Evolutionary conservation across 2,113 vertebrate genomes (phyloP).

Genomic region (Podarcis muralis): DNA sequence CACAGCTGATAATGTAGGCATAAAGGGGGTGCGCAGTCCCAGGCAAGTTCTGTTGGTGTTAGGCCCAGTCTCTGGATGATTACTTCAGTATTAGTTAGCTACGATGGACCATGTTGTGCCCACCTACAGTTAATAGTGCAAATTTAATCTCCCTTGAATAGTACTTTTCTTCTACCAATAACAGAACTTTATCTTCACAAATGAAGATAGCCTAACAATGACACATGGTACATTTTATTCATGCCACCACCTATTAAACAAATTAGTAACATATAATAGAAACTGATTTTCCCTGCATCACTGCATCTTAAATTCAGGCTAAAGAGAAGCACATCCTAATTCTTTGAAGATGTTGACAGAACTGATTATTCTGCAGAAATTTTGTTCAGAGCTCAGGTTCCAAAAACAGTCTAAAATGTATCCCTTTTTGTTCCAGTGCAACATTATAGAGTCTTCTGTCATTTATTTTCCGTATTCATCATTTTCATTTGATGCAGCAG

Average conservation of each 20-base stretch:
- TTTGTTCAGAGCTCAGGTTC: conserved; percentile 53
- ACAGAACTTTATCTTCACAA: conserved; percentile 56
- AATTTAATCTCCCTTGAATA: conserved; percentile 55
- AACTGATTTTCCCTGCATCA: conserved; percentile 54
- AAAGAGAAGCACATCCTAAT: conserved; percentile 46
- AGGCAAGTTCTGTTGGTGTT: conserved; percentile 39
- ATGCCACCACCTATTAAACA: conserved; percentile 35
- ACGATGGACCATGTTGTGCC: conserved; percentile 38
- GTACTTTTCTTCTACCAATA: conserved; percentile 48
- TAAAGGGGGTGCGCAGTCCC: conserved; percentile 26
- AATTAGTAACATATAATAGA: conserved; percentile 62
- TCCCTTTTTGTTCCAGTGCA: conserved; percentile 40
- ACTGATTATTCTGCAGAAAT: conserved; percentile 50
- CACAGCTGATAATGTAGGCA: conserved; percentile 56
- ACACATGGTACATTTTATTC: conserved; percentile 28
- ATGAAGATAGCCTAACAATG: conserved; percentile 57
- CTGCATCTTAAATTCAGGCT: conserved; percentile 50
- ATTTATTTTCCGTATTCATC: conserved; percentile 70
- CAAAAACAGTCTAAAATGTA: conserved; percentile 45
- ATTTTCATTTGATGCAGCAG: conserved; percentile 88
- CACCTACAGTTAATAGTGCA: conserved; percentile 67
- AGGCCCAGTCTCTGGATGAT: conserved; percentile 26
- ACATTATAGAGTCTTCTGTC: conserved; percentile 34
- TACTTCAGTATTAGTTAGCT: conserved; percentile 41
- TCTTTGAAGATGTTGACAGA: conserved; percentile 44